phyloP scores from a whole-genome alignment of 2,113 vertebrate species.

The Oncorhynchus tshawytscha region DNA sequence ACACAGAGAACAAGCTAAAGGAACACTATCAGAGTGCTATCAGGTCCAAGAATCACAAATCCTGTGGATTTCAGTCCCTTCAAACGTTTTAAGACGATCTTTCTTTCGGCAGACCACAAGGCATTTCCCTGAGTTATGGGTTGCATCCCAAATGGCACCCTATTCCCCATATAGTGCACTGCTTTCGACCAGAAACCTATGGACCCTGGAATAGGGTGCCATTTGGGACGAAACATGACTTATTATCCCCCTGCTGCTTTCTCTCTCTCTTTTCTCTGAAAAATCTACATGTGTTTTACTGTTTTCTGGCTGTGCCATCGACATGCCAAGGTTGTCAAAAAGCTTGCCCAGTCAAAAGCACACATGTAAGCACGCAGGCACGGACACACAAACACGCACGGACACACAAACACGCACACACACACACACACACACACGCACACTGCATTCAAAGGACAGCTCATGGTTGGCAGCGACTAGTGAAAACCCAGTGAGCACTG shows the following conservation, averaged over 20 bases:
- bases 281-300: conserved; percentile 15
- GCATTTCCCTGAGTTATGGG: background rate
- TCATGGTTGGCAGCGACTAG: background rate
- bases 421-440: background rate
- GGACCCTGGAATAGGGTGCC: too few relatives aligned
- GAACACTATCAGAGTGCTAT: conserved; percentile 18
- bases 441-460: background rate
- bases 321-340: background rate
- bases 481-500: background rate
- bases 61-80: conserved; percentile 31
- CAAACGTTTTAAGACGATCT: conserved; percentile 28
- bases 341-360: background rate
- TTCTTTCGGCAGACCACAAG: conserved; percentile 34
- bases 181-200: too few relatives aligned
- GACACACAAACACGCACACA: background rate
- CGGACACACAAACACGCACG: background rate
- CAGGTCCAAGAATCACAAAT: conserved; percentile 45
- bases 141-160: too few relatives aligned
- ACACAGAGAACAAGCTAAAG: conserved; percentile 7
- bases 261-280: conserved; percentile 3
- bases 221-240: background rate
- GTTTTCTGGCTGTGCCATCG: conserved; percentile 8
- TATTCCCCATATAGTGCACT: too few relatives aligned
- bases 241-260: conserved; percentile 20
- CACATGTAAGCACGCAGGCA: background rate